Conservation (phyloP, 2,888 invertebrate species). For the Cosmia trapezina region DNA sequence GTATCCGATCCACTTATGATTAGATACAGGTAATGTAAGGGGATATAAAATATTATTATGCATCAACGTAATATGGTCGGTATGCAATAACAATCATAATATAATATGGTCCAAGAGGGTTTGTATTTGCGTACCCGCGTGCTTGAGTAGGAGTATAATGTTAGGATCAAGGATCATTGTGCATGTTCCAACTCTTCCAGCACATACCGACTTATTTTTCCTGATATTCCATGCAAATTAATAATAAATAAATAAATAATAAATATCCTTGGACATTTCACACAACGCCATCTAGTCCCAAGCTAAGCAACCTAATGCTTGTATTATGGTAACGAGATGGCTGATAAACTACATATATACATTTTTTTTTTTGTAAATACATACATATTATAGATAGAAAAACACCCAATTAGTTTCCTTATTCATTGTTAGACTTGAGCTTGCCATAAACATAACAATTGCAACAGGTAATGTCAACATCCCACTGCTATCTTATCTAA, state of each 20-base stretch:
- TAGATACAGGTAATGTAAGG: conserved; percentile 14
- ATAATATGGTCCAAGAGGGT: conserved; percentile 1
- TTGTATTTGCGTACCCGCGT: conserved; percentile 50
- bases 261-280: too few species aligned
- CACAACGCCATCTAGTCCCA: too few species aligned
- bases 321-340: too few species aligned
- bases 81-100: not conserved
- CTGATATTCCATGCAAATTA: conserved; percentile 1
- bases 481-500: conserved; percentile 40
- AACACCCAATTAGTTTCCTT: conserved; percentile 5
- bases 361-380: too few species aligned
- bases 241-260: too few species aligned
- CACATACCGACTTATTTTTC: conserved; percentile 4
- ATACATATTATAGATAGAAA: too few species aligned
- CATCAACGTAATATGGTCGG: not conserved
- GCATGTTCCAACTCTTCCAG: conserved; percentile 13
- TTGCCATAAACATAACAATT: conserved; percentile 25
- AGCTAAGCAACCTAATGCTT: too few species aligned
- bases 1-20: conserved; percentile 17
- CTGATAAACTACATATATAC: too few species aligned
- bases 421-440: conserved; percentile 5
- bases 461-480: conserved; percentile 27
- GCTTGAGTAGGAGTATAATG: conserved; percentile 75
- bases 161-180: conserved; percentile 51
- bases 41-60: conserved; percentile 8